phyloP scores from a whole-genome alignment of 2,797 vertebrate genomes.

The Todus mexicanus region DNA sequence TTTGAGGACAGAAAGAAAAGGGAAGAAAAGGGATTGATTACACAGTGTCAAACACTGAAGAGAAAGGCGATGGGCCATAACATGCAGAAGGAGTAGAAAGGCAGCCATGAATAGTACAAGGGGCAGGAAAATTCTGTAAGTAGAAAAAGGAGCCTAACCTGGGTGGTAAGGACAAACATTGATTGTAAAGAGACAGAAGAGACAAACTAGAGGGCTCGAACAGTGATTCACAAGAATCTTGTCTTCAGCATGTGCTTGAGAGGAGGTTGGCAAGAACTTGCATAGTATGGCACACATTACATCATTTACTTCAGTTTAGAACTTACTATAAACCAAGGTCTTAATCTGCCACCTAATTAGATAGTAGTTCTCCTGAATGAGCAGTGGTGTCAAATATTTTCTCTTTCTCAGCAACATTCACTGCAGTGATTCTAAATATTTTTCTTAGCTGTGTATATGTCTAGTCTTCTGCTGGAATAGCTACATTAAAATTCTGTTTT shows the following conservation, averaged over 20 bases:
- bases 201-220: neutral
- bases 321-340: neutral
- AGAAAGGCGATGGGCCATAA: neutral
- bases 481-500: neutral
- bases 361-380: neutral
- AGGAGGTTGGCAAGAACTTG: neutral
- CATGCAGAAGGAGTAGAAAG: neutral
- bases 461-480: neutral
- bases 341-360: neutral
- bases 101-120: neutral
- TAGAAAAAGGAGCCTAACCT: neutral
- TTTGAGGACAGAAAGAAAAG: neutral
- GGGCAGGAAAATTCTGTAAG: neutral
- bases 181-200: neutral
- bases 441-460: neutral
- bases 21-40: neutral
- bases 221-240: neutral
- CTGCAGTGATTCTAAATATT: neutral
- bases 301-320: neutral
- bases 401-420: neutral
- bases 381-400: neutral
- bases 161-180: neutral
- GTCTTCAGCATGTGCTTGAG: neutral
- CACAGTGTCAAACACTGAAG: neutral
- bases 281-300: accelerated